Evolutionary conservation across 2,797 vertebrate genomes (phyloP).

Genomic region (Gymnopithys bicolor): DNA sequence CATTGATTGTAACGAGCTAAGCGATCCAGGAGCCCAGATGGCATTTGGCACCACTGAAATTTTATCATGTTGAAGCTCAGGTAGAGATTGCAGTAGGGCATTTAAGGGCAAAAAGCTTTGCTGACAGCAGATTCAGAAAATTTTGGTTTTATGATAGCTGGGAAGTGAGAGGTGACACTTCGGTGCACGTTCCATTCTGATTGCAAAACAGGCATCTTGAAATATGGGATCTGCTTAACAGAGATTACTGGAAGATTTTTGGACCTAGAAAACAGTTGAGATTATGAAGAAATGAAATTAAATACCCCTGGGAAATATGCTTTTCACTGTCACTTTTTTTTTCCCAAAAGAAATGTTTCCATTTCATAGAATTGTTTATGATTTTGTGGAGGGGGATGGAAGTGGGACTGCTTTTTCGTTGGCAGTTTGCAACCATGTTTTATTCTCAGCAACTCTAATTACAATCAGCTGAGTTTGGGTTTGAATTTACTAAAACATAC

Average conservation of each 20-base stretch:
- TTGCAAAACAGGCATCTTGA: slow-evolving; percentile 47
- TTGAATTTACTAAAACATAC: neutral
- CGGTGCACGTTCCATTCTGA: neutral
- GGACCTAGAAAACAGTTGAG: neutral
- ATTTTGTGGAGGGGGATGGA: slow-evolving; percentile 21
- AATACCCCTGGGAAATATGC: slow-evolving; percentile 22
- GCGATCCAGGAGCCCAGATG: neutral
- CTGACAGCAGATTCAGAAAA: slow-evolving; percentile 13
- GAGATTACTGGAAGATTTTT: slow-evolving; percentile 25
- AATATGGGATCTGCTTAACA: neutral
- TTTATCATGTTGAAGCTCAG: neutral
- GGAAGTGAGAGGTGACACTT: neutral
- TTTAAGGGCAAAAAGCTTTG: neutral
- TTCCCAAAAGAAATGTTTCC: neutral
- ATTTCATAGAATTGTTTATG: slow-evolving; percentile 54
- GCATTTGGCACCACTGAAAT: neutral
- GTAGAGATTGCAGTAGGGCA: neutral
- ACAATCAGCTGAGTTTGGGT: slow-evolving; percentile 49
- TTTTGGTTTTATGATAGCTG: neutral
- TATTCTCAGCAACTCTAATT: slow-evolving; percentile 45
- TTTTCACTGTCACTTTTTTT: slow-evolving; percentile 13
- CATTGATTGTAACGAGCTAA: fast-evolving
- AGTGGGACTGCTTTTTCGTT: slow-evolving; percentile 23
- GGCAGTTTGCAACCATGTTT: slow-evolving; percentile 26
- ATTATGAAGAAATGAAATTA: slow-evolving; percentile 32